Base-by-base conservation (phyloP, 2,113 vertebrate genomes). In the Himantopus leucocephalus region DNA sequence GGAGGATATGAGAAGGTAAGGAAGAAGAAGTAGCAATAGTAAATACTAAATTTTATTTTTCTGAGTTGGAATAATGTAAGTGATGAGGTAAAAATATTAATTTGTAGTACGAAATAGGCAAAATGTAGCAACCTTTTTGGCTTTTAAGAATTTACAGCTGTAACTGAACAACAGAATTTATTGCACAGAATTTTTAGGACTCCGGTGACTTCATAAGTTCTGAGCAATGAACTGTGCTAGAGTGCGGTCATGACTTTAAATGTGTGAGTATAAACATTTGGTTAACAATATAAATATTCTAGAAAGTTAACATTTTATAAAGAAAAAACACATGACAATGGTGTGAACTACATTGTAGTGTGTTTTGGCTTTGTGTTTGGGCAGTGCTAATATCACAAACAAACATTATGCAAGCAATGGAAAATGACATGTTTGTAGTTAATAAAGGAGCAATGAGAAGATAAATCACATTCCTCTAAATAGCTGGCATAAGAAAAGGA, bases 1-100 rank as follows among this genome's bases (percentile, higher is more conserved):
- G 97, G 99, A 99, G 97, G 99, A 99, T 95, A 98, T 98, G 98
- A 98, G 98, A 97, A 99, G 99, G 99, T 99, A 98, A 98, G 98
- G 88, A 92, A 85, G 80, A 89, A 72, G 55, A 63, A 59, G 19
- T 12, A 75, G 29, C 29, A 47, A 30, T 12, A 55, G 10, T 13
- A 85, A 64, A 74, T 29, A 62, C 7, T 43, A 37, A 10, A 45
- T 71, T 73, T 47, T 47, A 30, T n/a, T 70, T 75, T 92, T 77
- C 35, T 78, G 37, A 12, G 12, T 32, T 78, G 56, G 24, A 90
- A 50, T 90, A 52, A 43, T 68, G 23, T 41, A 47, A 47, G 16
- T 20, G 8, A 27, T 35, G 85, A 94, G 39, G 27, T 92, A 41
- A 76, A 55, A 76, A 39, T 93, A 32, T 5, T 53, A 45, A 75